phyloP scores from a whole-genome alignment of 2,888 invertebrate genomes.

The Dichetophora obliterata region DNA sequence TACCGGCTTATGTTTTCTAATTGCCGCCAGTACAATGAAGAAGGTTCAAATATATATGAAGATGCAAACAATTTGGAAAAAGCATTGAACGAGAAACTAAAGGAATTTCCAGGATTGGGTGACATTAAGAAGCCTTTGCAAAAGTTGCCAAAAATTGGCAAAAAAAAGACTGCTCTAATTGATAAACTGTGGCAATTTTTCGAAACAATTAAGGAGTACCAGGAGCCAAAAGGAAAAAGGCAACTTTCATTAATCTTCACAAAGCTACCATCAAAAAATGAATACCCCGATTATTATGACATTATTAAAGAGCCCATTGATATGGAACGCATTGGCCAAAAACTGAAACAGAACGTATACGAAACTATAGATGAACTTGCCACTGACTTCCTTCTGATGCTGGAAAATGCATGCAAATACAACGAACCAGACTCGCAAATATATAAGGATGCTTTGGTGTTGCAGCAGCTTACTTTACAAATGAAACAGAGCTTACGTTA shows the following conservation, averaged over 20 bases:
- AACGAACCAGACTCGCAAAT: slow-evolving; percentile 98
- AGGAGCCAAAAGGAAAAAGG: slow-evolving; percentile 85
- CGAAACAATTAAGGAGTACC: slow-evolving; percentile 90
- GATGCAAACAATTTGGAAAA: slow-evolving; percentile 92
- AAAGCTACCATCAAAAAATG: slow-evolving; percentile 92
- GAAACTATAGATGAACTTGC: slow-evolving; percentile 88
- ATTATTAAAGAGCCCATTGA: slow-evolving; percentile 97
- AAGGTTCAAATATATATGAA: slow-evolving; percentile 94
- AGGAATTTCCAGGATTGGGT: slow-evolving; percentile 77
- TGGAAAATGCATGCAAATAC: slow-evolving; percentile 96
- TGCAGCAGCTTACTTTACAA: slow-evolving; percentile 92
- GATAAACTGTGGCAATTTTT: slow-evolving; percentile 88
- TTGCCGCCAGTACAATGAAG: slow-evolving; percentile 97
- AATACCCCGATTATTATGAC: slow-evolving; percentile 98
- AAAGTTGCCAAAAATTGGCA: slow-evolving; percentile 59
- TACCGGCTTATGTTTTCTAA: slow-evolving; percentile 96
- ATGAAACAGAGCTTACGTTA: slow-evolving; percentile 88
- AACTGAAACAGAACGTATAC: slow-evolving; percentile 82
- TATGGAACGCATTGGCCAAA: slow-evolving; percentile 92
- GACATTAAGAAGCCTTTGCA: slow-evolving; percentile 67
- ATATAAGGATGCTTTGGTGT: slow-evolving; percentile 93
- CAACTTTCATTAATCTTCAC: slow-evolving; percentile 94
- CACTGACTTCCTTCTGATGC: slow-evolving; percentile 91
- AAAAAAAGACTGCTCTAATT: slow-evolving; percentile 71
- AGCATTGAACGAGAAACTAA: slow-evolving; percentile 85